Evolutionary conservation across 2,797 vertebrate species (phyloP), one percentile per base, ranked within the genome.

Genomic region (Hephaestus fuliginosus): DNA sequence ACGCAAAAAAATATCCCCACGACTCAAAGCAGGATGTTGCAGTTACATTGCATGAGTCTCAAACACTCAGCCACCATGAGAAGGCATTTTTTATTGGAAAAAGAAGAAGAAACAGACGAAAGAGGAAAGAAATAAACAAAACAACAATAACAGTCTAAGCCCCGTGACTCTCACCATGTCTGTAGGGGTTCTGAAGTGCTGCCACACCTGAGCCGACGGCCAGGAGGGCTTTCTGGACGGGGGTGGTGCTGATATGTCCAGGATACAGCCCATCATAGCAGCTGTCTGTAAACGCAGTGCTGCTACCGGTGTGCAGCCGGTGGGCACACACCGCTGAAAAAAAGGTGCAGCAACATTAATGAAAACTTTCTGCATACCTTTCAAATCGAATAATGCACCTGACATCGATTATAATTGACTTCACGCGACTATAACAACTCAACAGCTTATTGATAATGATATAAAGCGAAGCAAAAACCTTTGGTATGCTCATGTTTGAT

Each of bases 171-270:
- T 97, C 89, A 99, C 98, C 98, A n/a, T 99, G 98, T 81, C 98
- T 96, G 89, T 98, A 98, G 1, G 98, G 98, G 78, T 99, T 80
- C 39, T 85, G 96, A 0, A 99, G 94, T 0, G 97, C 96, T 70
- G 96, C 95, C 10, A 95, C 61, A 0, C 98, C 98, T 0, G 98
- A 97, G 36, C 97, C 97, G 0, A 96, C 93, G 0, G 98, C 96
- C 91, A 99, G 75, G 83, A 99, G 86, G 58, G 89, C 91, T 87
- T 98, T 99, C 88, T 99, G 98, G 70, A 97, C 64, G 2, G 84
- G 44, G 51, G 86, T 97, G 33, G 97, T 98, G 86, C 93, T 95
- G 57, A 99, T 97, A 86, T 99, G 98, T 44, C 95, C 95, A 0
- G 96, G 96, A 85, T 99, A 99, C n/a, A 98, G 89, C 30, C 39